phyloP scores from a whole-genome alignment of 2,797 vertebrate genomes.

The Hydrolagus colliei region DNA sequence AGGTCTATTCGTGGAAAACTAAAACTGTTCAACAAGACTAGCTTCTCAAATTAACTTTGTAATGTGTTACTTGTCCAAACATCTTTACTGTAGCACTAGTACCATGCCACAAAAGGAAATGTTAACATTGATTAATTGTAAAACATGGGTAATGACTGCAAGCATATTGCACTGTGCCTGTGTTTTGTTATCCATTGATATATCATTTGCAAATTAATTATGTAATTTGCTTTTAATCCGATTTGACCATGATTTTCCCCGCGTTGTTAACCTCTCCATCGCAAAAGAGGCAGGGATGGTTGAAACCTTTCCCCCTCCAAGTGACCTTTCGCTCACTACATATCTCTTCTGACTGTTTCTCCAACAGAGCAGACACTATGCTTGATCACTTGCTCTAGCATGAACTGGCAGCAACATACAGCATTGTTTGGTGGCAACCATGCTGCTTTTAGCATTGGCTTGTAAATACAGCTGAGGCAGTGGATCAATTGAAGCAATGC shows the following conservation, averaged over 20 bases:
- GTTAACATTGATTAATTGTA: too few species aligned
- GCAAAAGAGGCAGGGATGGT: neutral
- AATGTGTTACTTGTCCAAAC: too few species aligned
- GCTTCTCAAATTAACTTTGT: too few species aligned
- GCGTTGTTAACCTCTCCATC: neutral
- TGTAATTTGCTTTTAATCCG: neutral
- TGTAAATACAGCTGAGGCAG: neutral
- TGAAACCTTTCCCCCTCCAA: neutral
- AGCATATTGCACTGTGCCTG: too few species aligned
- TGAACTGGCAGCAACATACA: neutral
- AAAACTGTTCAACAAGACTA: neutral
- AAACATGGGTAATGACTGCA: too few species aligned
- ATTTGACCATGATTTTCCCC: neutral
- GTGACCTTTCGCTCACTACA: neutral
- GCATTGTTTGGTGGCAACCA: neutral
- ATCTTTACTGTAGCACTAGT: too few species aligned
- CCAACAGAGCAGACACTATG: neutral
- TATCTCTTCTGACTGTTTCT: neutral
- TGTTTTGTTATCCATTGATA: too few species aligned
- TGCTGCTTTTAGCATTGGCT: slow-evolving; percentile 18
- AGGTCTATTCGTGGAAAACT: neutral
- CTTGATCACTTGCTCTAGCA: neutral
- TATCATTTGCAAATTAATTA: neutral
- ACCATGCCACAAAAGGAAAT: too few species aligned
- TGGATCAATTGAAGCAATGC: slow-evolving; percentile 1